Percentiles rank a stretch among this genome's conserved stretches.
phyloP scores from a whole-genome alignment of 1,140 invertebrate species.

The Magallana ariakensis region DNA sequence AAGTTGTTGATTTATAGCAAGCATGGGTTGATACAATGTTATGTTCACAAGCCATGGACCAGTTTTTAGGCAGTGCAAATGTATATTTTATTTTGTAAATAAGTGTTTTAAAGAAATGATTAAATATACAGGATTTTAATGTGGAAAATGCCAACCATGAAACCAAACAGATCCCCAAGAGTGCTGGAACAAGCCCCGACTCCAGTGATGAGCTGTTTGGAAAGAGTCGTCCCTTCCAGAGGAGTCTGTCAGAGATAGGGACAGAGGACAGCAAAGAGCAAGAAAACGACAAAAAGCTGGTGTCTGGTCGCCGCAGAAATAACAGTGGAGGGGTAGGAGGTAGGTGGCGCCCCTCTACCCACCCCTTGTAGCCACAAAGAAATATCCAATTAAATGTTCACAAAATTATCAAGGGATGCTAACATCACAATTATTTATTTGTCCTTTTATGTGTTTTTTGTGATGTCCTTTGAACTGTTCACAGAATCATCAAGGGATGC shows the following conservation, averaged over 20 bases:
- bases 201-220: slow-evolving; percentile 79
- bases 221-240: slow-evolving; percentile 83
- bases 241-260: slow-evolving; percentile 83
- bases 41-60: too few species aligned
- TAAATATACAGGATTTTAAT: slow-evolving; percentile 45
- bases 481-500: too few species aligned
- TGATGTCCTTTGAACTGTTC: too few species aligned
- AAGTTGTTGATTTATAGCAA: not conserved
- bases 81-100: not conserved
- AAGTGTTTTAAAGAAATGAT: not conserved
- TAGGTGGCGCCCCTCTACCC: slow-evolving; percentile 58
- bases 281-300: slow-evolving; percentile 61
- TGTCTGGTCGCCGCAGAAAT: slow-evolving; percentile 81
- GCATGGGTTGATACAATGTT: too few species aligned
- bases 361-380: too few species aligned
- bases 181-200: slow-evolving; percentile 76
- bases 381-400: not conserved
- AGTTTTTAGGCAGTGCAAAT: not conserved
- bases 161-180: slow-evolving; percentile 68
- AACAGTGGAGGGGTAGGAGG: slow-evolving; percentile 86
- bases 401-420: not conserved
- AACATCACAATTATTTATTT: too few species aligned
- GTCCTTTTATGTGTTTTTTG: too few species aligned
- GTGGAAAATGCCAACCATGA: slow-evolving; percentile 16
- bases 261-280: slow-evolving; percentile 69